Base-by-base conservation (phyloP, 2,113 vertebrate species). In the Odontesthes bonariensis region DNA sequence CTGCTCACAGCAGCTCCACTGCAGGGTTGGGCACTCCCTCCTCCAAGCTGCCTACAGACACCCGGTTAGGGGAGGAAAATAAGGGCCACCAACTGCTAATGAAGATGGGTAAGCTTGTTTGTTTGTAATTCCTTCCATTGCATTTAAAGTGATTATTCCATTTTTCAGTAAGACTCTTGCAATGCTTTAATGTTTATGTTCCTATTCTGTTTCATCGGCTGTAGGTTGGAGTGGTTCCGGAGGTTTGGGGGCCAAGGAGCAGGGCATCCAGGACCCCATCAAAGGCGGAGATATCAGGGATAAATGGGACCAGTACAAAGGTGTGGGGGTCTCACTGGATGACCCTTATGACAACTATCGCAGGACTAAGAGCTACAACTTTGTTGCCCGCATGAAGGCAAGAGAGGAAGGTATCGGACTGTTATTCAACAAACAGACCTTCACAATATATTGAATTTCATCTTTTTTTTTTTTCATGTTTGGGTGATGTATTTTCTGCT, bases 281-380 rank as follows among this genome's bases (percentile, higher is more conserved):
- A 98, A 98, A 88, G 98, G 98, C 31, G 98, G 98, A 0, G 98
- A 99, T 3, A 86, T 99, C 33, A 91, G 98, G 35, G 98, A 99
- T 89, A 99, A 97, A 83, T 99, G 98, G 98, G 98, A 99, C 94
- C 98, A 99, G 88, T 99, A 98, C 74, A 99, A 99, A 89, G 98
- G 98, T 1, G 98, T 99, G 42, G 98, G 98, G 0, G 96, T 99
- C 61, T 94, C 97, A 0, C 88, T 99, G 69, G 98, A 99, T 0
- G 98, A 99, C 90, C 98, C 98, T 0, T 99, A 99, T 0, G 97
- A 99, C 79, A 99, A 99, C 91, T 99, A 99, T 85, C 93, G 98
- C 55, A 93, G 97, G 69, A 99, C 98, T 89, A 99, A 99, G 89
- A 99, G 98, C 88, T 98, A 98, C 93, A 98, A 98, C 0, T 99